phyloP scores from a whole-genome alignment of 2,888 invertebrate genomes.

The Volucella inanis region DNA sequence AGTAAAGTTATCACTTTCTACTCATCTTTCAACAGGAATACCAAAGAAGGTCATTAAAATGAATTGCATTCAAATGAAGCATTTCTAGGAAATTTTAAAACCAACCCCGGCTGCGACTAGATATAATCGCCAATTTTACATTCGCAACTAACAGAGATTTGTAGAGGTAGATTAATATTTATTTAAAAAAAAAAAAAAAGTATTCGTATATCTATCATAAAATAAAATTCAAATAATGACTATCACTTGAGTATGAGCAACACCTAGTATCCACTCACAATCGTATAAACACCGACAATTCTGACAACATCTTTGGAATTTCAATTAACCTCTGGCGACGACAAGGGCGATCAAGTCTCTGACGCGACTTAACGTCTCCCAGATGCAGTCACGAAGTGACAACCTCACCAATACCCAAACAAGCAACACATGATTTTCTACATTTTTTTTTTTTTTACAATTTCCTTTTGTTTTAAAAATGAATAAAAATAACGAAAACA shows the following conservation, averaged over 20 bases:
- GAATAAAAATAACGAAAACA: constrained; percentile 4
- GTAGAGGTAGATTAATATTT: background rate
- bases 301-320: constrained; percentile 38
- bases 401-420: constrained; percentile 8
- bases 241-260: constrained; percentile 18
- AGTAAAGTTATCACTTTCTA: too few relatives aligned
- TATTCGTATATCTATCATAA: background rate
- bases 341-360: too few relatives aligned
- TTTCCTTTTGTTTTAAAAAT: constrained; percentile 5
- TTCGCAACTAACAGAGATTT: background rate
- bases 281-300: constrained; percentile 39
- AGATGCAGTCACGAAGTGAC: constrained; percentile 35
- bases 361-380: constrained; percentile 13
- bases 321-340: constrained; percentile 16
- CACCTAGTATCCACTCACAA: constrained; percentile 5
- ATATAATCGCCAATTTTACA: background rate
- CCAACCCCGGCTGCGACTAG: background rate
- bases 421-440: background rate
- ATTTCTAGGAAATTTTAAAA: background rate
- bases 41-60: background rate
- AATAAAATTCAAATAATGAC: constrained; percentile 21
- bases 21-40: background rate
- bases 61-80: background rate
- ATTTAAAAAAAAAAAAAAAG: too few relatives aligned
- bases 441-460: constrained; percentile 1